A percentile compares a stretch with the other conserved stretches of the same genome.
Evolutionary conservation across 2,797 vertebrate genomes (phyloP).

Genomic region (Microchirus variegatus): DNA sequence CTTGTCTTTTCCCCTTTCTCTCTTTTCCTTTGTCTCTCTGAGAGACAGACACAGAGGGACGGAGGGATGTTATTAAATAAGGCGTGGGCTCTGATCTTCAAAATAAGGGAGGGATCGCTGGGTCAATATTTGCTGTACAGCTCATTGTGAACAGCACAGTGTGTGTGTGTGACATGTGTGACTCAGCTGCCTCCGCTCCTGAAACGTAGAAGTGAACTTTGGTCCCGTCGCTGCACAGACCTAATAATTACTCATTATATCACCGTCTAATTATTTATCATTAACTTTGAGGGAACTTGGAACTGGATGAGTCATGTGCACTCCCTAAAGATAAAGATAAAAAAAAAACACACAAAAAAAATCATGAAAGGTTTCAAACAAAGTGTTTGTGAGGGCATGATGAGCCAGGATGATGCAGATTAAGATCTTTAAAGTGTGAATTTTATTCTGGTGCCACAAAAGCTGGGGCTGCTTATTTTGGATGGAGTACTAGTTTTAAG

Average conservation of each 20-base stretch:
- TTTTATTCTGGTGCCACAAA: no score
- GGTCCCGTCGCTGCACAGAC: background rate
- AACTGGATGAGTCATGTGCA: background rate
- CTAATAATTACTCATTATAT: background rate
- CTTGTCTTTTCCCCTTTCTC: background rate
- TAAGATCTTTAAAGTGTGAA: no score
- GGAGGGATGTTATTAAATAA: conserved; percentile 15
- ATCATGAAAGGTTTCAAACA: background rate
- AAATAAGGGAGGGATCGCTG: conserved; percentile 66
- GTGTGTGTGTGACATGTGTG: conserved; percentile 15
- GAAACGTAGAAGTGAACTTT: background rate
- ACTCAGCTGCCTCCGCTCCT: no score
- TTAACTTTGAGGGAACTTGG: background rate
- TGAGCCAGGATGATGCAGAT: no score
- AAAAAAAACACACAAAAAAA: background rate
- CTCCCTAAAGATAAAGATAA: background rate
- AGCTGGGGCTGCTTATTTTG: no score
- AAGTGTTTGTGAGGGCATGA: no score
- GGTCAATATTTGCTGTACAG: conserved; percentile 78
- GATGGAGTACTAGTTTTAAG: no score
- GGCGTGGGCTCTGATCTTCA: conserved; percentile 38
- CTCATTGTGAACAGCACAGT: conserved; percentile 22
- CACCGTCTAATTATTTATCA: background rate
- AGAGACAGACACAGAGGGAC: background rate
- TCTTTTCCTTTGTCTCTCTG: background rate